A percentile compares a stretch with the other conserved stretches of the same genome.
These are phyloP conservation scores for Strigamia maritima DNA, from an alignment of 2,888 invertebrate species.

Conservation along the genomic window DNA sequence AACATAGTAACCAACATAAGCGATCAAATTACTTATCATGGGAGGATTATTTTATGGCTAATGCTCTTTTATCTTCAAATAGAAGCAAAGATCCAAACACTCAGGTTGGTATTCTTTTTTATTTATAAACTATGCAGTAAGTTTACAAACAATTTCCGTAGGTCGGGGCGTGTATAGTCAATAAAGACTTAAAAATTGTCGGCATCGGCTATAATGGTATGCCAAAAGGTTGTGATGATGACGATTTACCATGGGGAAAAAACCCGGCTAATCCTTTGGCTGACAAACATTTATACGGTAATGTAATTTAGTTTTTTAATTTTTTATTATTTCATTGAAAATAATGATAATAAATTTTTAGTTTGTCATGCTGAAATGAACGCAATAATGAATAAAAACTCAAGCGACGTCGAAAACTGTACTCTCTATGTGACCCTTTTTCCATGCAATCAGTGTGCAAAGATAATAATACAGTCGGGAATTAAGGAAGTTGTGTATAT, in stretches of 20 bases:
- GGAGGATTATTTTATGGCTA: slow-evolving; percentile 95
- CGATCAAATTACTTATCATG: slow-evolving; percentile 70
- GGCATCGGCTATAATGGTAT: slow-evolving; percentile 97
- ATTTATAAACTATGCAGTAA: background rate
- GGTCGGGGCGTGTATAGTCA: slow-evolving; percentile 88
- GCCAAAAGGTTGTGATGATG: slow-evolving; percentile 84
- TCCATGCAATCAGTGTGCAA: slow-evolving; percentile 97
- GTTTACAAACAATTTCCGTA: slow-evolving; percentile 43
- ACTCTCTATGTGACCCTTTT: slow-evolving; percentile 85
- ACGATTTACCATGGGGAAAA: slow-evolving; percentile 85
- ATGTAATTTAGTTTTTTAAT: slow-evolving; percentile 41
- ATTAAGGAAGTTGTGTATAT: slow-evolving; percentile 63
- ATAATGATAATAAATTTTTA: no score
- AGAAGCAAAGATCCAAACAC: slow-evolving; percentile 90
- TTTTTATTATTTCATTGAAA: background rate
- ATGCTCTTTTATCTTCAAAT: slow-evolving; percentile 83
- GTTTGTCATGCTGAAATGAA: slow-evolving; percentile 98
- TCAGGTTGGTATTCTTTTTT: slow-evolving; percentile 62
- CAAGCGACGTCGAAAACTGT: slow-evolving; percentile 70
- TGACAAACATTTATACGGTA: slow-evolving; percentile 83
- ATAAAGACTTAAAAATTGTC: slow-evolving; percentile 78
- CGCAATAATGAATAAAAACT: slow-evolving; percentile 88
- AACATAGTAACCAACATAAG: slow-evolving; percentile 52
- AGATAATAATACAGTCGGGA: slow-evolving; percentile 91
- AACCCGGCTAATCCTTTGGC: slow-evolving; percentile 61